Conservation (phyloP, 2,888 invertebrate genomes). For the Phorcus lineatus region DNA sequence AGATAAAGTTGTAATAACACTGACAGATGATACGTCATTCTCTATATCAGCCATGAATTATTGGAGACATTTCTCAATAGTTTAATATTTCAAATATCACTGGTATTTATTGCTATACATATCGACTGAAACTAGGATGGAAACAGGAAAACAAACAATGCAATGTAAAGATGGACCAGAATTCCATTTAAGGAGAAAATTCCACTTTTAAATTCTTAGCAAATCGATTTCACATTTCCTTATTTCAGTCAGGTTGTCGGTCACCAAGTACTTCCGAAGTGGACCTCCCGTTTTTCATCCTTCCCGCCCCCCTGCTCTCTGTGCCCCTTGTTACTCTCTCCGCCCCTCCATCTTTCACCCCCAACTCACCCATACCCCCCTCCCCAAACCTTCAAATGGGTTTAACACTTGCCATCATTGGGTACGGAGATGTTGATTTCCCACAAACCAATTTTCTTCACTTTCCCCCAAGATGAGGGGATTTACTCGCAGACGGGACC, state of each 20-base stretch:
- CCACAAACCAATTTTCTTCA: conserved; percentile 27
- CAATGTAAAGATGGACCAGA: background rate
- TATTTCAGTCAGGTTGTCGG: too few species aligned
- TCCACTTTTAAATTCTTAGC: background rate
- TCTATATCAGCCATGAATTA: too few species aligned
- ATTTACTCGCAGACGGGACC: background rate
- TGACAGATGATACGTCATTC: too few species aligned
- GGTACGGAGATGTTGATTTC: conserved; percentile 13
- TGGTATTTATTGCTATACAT: too few species aligned
- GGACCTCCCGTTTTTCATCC: background rate
- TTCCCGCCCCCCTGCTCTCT: background rate
- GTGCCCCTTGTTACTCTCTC: background rate
- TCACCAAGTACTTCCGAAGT: too few species aligned
- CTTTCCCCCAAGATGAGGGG: background rate
- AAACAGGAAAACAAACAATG: too few species aligned
- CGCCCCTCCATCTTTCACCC: background rate
- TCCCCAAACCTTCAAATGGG: background rate
- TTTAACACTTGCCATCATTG: background rate
- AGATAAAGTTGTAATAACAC: too few species aligned
- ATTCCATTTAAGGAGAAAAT: background rate
- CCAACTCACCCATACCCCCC: background rate
- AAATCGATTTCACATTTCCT: background rate
- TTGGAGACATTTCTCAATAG: too few species aligned
- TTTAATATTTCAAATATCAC: too few species aligned
- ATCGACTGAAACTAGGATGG: too few species aligned